A percentile compares a stretch with the other conserved stretches of the same genome.
These are phyloP conservation scores for Electrona antarctica DNA, from an alignment of 2,113 vertebrate species.

Conservation along the genomic window DNA sequence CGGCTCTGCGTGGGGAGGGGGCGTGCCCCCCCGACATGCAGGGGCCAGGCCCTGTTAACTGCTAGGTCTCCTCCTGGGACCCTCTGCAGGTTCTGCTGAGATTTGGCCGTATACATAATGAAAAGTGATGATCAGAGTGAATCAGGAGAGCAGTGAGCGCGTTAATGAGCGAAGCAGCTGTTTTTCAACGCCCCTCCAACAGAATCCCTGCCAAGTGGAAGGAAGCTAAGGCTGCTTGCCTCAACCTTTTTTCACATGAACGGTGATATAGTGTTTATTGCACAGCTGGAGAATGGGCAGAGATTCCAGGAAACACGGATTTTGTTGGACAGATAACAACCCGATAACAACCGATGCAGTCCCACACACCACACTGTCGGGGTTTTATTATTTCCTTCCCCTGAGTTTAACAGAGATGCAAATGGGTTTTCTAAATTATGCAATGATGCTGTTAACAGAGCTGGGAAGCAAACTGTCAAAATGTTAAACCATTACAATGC, in stretches of 20 bases:
- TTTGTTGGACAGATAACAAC: background rate
- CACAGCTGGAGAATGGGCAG: slow-evolving; percentile 23
- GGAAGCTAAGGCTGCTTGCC: slow-evolving; percentile 13
- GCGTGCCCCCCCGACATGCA: slow-evolving; percentile 2
- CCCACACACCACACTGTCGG: too few relatives aligned
- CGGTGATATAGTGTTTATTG: slow-evolving; percentile 16
- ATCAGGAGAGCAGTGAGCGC: slow-evolving; percentile 29
- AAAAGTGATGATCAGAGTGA: slow-evolving; percentile 64
- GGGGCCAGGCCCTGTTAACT: slow-evolving; percentile 34
- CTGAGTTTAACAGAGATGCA: too few relatives aligned
- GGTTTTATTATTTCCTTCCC: too few relatives aligned
- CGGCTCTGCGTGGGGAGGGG: slow-evolving; percentile 5
- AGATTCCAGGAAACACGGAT: background rate
- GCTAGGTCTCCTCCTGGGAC: slow-evolving; percentile 18
- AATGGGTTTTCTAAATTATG: too few relatives aligned
- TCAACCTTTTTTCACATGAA: slow-evolving; percentile 29
- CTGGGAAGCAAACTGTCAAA: too few relatives aligned
- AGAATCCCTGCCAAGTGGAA: slow-evolving; percentile 36
- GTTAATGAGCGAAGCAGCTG: slow-evolving; percentile 54
- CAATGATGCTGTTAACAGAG: too few relatives aligned
- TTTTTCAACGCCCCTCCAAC: slow-evolving; percentile 31
- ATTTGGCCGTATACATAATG: slow-evolving; percentile 28
- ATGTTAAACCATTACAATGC: too few relatives aligned
- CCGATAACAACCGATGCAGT: too few relatives aligned
- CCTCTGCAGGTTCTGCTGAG: background rate